Evolutionary conservation across 2,888 invertebrate species (phyloP).

Genomic region (Hetaerina titia): DNA sequence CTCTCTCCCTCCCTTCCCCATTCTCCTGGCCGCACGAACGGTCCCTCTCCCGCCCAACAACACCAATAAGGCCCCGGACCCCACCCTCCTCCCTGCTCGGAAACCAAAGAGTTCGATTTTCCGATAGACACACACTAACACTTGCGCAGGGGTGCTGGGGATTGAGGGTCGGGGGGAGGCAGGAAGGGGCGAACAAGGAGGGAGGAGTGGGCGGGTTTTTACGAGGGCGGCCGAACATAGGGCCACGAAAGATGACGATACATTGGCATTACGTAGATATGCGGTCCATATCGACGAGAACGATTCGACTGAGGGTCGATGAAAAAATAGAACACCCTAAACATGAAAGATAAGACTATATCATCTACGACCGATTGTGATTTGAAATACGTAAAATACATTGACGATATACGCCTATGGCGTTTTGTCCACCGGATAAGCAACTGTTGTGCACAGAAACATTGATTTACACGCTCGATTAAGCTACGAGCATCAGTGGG

Average conservation of each 20-base stretch:
- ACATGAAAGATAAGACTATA: too few species aligned
- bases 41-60: not conserved
- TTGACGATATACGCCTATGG: too few species aligned
- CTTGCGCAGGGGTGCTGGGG: not conserved
- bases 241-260: not conserved
- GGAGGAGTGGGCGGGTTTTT: not conserved
- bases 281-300: too few species aligned
- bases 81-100: not conserved
- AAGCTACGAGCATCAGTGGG: too few species aligned
- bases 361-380: too few species aligned
- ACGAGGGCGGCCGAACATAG: not conserved
- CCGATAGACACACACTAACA: constrained; percentile 43
- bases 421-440: too few species aligned
- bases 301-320: too few species aligned
- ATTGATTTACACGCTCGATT: too few species aligned
- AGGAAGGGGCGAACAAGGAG: not conserved
- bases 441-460: too few species aligned
- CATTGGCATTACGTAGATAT: not conserved
- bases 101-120: constrained; percentile 61
- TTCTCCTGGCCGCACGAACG: not conserved
- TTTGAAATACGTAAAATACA: too few species aligned
- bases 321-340: too few species aligned
- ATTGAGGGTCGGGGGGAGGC: not conserved
- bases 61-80: constrained; percentile 2
- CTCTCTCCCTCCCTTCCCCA: not conserved